Percentiles rank a stretch among this genome's conserved stretches.
Conservation (phyloP, 2,113 vertebrate species). For the Scytalopus superciliaris region DNA sequence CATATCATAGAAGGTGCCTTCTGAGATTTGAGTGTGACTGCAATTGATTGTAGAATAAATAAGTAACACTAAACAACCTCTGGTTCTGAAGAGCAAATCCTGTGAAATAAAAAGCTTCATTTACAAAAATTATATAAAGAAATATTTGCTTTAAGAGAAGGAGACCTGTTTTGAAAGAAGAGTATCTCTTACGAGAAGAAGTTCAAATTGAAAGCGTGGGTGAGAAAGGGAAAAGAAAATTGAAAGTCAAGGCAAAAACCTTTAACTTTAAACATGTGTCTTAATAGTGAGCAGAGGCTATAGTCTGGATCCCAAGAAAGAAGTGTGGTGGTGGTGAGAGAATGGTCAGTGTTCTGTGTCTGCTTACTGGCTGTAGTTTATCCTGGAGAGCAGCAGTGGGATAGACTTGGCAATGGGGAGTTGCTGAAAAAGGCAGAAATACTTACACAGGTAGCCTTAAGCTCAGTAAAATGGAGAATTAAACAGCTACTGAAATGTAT, state of each 20-base stretch:
- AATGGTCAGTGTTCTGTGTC: neutral
- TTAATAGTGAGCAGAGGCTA: neutral
- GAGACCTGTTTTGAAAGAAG: neutral
- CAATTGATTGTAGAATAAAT: neutral
- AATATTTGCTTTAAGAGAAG: neutral
- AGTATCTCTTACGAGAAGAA: neutral
- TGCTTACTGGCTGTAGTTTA: neutral
- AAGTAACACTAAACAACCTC: neutral
- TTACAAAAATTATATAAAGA: neutral
- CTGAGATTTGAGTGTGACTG: conserved; percentile 1
- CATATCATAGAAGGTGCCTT: neutral
- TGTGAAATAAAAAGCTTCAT: neutral
- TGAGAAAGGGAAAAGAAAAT: neutral
- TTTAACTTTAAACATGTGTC: neutral
- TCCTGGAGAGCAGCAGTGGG: neutral
- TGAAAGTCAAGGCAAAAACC: neutral
- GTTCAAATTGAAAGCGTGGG: neutral
- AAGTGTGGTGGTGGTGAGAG: neutral
- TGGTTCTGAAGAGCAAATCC: conserved; percentile 5
- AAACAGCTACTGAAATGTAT: neutral
- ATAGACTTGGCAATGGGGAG: neutral
- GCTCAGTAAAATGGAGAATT: neutral
- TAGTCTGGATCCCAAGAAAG: neutral
- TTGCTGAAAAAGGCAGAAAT: neutral
- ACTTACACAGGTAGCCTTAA: neutral